Conservation (phyloP, 2,797 vertebrate species). For the Uromys caudimaculatus region DNA sequence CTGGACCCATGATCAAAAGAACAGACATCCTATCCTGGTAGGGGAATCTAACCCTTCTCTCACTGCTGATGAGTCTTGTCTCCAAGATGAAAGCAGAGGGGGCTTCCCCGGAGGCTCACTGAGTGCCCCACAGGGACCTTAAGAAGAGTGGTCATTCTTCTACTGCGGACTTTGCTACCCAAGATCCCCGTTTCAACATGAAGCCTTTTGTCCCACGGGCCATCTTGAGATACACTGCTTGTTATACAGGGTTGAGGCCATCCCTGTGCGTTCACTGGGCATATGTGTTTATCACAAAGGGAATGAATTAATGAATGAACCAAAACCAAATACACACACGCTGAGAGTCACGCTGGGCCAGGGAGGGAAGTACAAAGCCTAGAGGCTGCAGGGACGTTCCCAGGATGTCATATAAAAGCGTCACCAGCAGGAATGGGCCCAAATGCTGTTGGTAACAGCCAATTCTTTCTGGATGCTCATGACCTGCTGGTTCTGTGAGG, state of each 20-base stretch:
- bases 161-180: background rate
- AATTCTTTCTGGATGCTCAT: background rate
- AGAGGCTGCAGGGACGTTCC: background rate
- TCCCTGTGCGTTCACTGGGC: background rate
- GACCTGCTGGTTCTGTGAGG: background rate
- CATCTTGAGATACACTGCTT: background rate
- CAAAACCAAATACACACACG: fast-evolving
- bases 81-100: background rate
- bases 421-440: background rate
- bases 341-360: background rate
- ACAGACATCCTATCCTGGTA: background rate
- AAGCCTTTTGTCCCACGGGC: too few relatives aligned
- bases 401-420: background rate
- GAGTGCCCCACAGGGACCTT: background rate
- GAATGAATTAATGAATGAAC: background rate
- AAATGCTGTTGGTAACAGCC: background rate
- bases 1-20: background rate
- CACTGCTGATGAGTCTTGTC: background rate
- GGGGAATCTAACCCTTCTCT: background rate
- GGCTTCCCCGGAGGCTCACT: background rate
- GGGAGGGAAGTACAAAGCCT: background rate
- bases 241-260: too few relatives aligned
- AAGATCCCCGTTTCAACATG: background rate
- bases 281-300: background rate
- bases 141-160: too few relatives aligned